Percentiles rank a stretch among this genome's conserved stretches.
phyloP scores from a whole-genome alignment of 2,888 invertebrate species.

The Nephrotoma guestfalica region DNA sequence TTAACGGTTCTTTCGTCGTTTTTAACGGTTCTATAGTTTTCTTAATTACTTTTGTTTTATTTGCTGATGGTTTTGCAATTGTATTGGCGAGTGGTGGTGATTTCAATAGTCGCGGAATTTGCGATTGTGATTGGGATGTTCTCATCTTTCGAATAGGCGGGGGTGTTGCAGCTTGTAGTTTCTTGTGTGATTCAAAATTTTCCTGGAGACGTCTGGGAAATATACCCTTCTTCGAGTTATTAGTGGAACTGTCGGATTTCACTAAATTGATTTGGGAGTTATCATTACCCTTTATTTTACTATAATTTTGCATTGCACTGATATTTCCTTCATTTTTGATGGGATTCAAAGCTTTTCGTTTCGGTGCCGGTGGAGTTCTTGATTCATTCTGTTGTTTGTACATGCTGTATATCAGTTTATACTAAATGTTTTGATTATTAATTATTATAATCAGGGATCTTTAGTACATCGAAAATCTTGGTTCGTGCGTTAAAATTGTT shows the following conservation, averaged over 20 bases:
- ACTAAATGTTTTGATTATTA: not conserved
- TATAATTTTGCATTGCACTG: not conserved
- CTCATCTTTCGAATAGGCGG: not conserved
- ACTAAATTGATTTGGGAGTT: not conserved
- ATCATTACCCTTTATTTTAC: not conserved
- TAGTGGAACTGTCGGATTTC: not conserved
- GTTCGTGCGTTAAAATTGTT: not conserved
- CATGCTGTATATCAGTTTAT: not conserved
- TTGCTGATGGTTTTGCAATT: not conserved
- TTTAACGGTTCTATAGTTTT: not conserved
- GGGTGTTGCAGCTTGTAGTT: not conserved
- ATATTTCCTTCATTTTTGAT: not conserved
- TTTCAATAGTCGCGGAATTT: not conserved
- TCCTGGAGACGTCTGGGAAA: not conserved
- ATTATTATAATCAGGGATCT: not conserved
- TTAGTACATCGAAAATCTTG: not conserved
- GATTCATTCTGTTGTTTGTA: not conserved
- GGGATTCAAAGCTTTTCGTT: not conserved
- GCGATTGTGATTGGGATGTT: not conserved
- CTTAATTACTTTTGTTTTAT: not conserved
- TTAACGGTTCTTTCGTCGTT: not conserved
- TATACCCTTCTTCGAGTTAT: not conserved
- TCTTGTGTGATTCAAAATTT: not conserved
- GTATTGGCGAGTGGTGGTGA: not conserved
- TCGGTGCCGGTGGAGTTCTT: not conserved